Evolutionary conservation across 2,888 invertebrate species (phyloP).

Genomic region (Cacoxenus indagator): DNA sequence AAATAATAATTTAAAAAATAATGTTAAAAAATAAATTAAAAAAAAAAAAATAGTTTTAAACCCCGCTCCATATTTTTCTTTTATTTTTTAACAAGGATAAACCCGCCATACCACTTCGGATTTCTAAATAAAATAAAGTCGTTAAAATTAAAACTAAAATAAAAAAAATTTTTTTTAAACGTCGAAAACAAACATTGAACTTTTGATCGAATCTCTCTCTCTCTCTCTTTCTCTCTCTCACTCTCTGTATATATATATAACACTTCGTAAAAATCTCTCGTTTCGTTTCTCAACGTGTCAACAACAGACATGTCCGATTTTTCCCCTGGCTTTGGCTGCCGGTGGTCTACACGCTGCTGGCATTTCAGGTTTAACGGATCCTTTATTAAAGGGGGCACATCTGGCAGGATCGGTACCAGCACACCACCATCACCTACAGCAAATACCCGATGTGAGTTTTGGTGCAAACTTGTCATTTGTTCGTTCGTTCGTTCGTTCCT

Average conservation of each 20-base stretch:
- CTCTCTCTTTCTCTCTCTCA: constrained; percentile 25
- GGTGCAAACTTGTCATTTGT: no score
- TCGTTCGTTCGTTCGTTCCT: no score
- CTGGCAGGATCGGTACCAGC: constrained; percentile 71
- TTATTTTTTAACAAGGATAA: constrained; percentile 8
- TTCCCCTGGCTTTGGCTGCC: constrained; percentile 71
- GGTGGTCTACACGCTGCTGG: constrained; percentile 72
- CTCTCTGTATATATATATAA: no score
- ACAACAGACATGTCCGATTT: constrained; percentile 71
- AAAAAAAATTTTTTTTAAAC: constrained; percentile 20
- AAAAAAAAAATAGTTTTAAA: neutral
- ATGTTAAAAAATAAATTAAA: neutral
- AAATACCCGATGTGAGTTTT: constrained; percentile 72
- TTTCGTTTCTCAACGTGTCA: neutral
- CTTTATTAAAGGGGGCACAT: constrained; percentile 72
- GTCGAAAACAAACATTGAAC: no score
- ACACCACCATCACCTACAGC: constrained; percentile 72
- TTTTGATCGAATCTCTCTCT: no score
- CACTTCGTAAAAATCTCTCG: neutral
- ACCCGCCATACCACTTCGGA: no score
- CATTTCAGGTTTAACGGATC: constrained; percentile 72
- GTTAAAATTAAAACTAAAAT: constrained; percentile 20
- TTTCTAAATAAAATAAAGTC: no score
- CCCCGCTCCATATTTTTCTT: neutral
- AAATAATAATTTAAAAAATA: no score